Conservation (phyloP, 2,888 invertebrate genomes). For the Helobdella robusta region DNA sequence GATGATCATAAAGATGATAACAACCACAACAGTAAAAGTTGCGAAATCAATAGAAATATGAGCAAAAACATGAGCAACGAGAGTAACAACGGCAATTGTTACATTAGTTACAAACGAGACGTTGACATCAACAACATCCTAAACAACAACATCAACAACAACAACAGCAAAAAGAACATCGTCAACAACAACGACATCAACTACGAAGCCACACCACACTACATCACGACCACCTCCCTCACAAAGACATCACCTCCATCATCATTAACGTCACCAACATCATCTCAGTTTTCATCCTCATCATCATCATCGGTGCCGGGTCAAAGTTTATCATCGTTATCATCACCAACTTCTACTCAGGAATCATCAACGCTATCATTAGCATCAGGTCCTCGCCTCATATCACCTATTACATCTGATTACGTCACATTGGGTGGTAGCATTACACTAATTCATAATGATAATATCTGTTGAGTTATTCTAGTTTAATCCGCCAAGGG, state of each 20-base stretch:
- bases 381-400: too few relatives aligned
- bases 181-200: neutral
- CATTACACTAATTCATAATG: too few relatives aligned
- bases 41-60: neutral
- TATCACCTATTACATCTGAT: too few relatives aligned
- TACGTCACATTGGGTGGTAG: too few relatives aligned
- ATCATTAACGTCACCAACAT: neutral
- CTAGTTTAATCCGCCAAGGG: too few relatives aligned
- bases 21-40: neutral
- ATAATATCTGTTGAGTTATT: too few relatives aligned
- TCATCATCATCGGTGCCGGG: neutral
- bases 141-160: too few relatives aligned
- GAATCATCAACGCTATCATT: too few relatives aligned
- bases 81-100: neutral
- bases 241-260: slow-evolving; percentile 1
- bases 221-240: neutral
- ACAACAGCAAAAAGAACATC: too few relatives aligned
- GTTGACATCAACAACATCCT: slow-evolving; percentile 4
- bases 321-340: too few relatives aligned
- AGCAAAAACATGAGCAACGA: neutral
- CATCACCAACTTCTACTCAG: too few relatives aligned
- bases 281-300: neutral
- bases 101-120: too few relatives aligned
- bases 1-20: neutral
- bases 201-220: neutral